Conservation (phyloP, 1,140 invertebrate species). For the Anastatus disparis region DNA sequence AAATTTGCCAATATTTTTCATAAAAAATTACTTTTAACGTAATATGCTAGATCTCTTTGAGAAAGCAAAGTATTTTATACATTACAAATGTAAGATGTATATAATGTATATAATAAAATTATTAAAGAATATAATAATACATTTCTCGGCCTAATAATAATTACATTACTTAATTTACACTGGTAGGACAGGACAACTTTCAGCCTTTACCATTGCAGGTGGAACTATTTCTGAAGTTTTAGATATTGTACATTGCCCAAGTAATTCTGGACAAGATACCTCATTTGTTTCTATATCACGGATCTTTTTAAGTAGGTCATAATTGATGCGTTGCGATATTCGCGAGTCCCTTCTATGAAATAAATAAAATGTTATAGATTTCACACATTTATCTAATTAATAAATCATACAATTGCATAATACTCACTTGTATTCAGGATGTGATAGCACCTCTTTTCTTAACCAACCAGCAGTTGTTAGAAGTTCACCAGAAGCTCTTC, state of each 20-base stretch:
- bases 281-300: constrained; percentile 79
- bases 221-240: constrained; percentile 87
- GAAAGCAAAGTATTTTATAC: too few species aligned
- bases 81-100: constrained; percentile 26
- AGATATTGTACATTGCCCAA: constrained; percentile 77
- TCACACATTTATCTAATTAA: constrained; percentile 1
- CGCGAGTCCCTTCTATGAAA: constrained; percentile 81
- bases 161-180: constrained; percentile 21
- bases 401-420: constrained; percentile 1
- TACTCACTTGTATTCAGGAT: constrained; percentile 88
- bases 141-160: constrained; percentile 33
- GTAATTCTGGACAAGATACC: constrained; percentile 78
- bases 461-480: constrained; percentile 93
- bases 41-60: too few species aligned
- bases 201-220: constrained; percentile 73
- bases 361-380: constrained; percentile 36
- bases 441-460: constrained; percentile 86
- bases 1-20: too few species aligned
- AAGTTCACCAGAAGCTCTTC: constrained; percentile 86
- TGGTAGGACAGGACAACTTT: constrained; percentile 52
- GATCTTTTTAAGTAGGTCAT: constrained; percentile 87
- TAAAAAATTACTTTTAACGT: too few species aligned
- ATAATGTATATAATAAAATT: constrained; percentile 35
- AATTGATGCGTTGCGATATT: constrained; percentile 90
- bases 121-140: constrained; percentile 44